These are phyloP conservation scores for Diplodus sargus DNA, from an alignment of 2,797 vertebrate genomes.

Conservation along the genomic window DNA sequence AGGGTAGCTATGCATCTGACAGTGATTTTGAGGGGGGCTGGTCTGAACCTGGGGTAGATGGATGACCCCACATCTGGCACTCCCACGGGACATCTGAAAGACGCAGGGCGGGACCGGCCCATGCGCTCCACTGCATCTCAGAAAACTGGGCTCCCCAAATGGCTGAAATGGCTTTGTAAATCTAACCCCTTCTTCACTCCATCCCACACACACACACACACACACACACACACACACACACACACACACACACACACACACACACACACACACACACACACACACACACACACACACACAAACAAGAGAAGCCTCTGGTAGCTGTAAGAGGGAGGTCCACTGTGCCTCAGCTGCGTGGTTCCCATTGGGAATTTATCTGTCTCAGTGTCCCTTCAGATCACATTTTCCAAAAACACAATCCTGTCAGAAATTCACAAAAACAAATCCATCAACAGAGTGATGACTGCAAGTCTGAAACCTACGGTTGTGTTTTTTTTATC, in stretches of 20 bases:
- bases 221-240: slow-evolving; percentile 16
- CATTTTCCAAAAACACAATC: slow-evolving; percentile 38
- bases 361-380: slow-evolving; percentile 56
- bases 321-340: slow-evolving; percentile 48
- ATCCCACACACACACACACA: slow-evolving; percentile 21
- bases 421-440: slow-evolving; percentile 25
- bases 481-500: slow-evolving; percentile 22
- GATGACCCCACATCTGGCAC: slow-evolving; percentile 84
- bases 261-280: slow-evolving; percentile 29
- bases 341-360: slow-evolving; percentile 56
- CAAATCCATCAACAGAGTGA: slow-evolving; percentile 43
- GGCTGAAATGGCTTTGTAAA: slow-evolving; percentile 74
- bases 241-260: slow-evolving; percentile 20
- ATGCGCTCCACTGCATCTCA: slow-evolving; percentile 86
- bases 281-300: slow-evolving; percentile 20
- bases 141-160: slow-evolving; percentile 77
- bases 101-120: slow-evolving; percentile 81
- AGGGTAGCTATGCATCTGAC: slow-evolving; percentile 62
- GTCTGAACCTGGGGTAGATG: slow-evolving; percentile 69
- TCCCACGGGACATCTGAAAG: slow-evolving; percentile 85
- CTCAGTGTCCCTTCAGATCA: slow-evolving; percentile 45
- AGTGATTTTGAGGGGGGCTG: slow-evolving; percentile 59
- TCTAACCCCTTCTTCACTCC: slow-evolving; percentile 68
- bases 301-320: slow-evolving; percentile 33
- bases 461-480: slow-evolving; percentile 8